These are phyloP conservation scores for Halocaridina rubra DNA, from an alignment of 2,888 invertebrate species.

Conservation along the genomic window DNA sequence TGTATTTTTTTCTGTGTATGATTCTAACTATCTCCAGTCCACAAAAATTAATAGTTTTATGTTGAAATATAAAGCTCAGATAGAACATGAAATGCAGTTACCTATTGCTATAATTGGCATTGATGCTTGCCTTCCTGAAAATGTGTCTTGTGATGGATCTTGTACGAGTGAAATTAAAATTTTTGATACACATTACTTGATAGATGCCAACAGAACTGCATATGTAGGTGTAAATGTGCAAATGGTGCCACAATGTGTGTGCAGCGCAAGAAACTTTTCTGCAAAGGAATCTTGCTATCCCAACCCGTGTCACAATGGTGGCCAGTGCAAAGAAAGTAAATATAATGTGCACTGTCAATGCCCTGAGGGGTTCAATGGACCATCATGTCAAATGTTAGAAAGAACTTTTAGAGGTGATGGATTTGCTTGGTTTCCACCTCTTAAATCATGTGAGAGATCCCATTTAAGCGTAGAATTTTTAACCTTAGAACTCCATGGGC, in stretches of 20 bases:
- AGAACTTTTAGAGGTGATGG: constrained; percentile 94
- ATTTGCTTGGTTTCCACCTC: constrained; percentile 97
- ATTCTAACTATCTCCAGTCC: constrained; percentile 94
- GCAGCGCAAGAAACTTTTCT: constrained; percentile 92
- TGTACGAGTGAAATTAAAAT: constrained; percentile 93
- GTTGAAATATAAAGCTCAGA: constrained; percentile 72
- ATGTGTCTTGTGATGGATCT: constrained; percentile 94
- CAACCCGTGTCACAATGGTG: constrained; percentile 94
- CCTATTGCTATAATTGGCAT: constrained; percentile 98
- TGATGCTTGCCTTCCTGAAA: constrained; percentile 94
- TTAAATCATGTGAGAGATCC: constrained; percentile 96
- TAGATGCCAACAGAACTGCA: constrained; percentile 96
- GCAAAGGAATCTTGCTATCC: constrained; percentile 89
- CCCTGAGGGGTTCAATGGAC: constrained; percentile 91
- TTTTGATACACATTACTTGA: constrained; percentile 90
- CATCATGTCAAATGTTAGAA: constrained; percentile 95
- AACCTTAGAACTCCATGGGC: constrained; percentile 89
- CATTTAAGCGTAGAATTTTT: constrained; percentile 96
- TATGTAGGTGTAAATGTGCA: constrained; percentile 95
- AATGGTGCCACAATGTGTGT: constrained; percentile 92
- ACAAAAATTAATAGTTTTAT: constrained; percentile 94
- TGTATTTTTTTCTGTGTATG: constrained; percentile 92
- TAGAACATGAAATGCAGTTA: constrained; percentile 92
- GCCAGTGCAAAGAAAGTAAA: constrained; percentile 84
- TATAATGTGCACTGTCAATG: constrained; percentile 80